Conservation (phyloP, 1,140 invertebrate genomes). For the Anoplolepis gracilipes region DNA sequence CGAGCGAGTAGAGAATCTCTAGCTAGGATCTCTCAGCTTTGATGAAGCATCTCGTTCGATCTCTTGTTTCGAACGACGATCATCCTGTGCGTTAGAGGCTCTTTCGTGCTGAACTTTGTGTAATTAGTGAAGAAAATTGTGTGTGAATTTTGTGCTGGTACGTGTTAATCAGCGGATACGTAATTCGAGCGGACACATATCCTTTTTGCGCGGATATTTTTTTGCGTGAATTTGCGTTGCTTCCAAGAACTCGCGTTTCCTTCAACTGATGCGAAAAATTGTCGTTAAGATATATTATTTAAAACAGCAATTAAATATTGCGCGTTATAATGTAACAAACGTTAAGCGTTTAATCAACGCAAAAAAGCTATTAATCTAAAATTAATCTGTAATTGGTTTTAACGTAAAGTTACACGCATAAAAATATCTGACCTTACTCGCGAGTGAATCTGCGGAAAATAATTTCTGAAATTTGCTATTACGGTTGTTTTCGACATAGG, state of each 20-base stretch:
- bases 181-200: too few species aligned
- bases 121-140: conserved; percentile 35
- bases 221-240: not conserved
- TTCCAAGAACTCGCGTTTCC: not conserved
- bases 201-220: not conserved
- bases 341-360: not conserved
- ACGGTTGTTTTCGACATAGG: not conserved
- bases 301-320: not conserved
- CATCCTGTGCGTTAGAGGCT: not conserved
- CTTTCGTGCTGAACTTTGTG: conserved; percentile 2
- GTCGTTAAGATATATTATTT: not conserved
- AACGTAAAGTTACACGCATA: conserved; percentile 9
- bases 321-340: too few species aligned
- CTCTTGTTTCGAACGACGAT: not conserved
- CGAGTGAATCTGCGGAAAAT: not conserved
- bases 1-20: not conserved
- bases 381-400: not conserved
- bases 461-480: not conserved
- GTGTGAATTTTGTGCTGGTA: conserved; percentile 47
- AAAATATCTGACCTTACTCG: not conserved
- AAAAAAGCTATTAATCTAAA: too few species aligned
- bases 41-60: conserved; percentile 15
- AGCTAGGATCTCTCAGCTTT: not conserved
- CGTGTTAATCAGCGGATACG: not conserved
- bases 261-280: not conserved